phyloP scores from a whole-genome alignment of 1,140 invertebrate species.

The Apis dorsata region DNA sequence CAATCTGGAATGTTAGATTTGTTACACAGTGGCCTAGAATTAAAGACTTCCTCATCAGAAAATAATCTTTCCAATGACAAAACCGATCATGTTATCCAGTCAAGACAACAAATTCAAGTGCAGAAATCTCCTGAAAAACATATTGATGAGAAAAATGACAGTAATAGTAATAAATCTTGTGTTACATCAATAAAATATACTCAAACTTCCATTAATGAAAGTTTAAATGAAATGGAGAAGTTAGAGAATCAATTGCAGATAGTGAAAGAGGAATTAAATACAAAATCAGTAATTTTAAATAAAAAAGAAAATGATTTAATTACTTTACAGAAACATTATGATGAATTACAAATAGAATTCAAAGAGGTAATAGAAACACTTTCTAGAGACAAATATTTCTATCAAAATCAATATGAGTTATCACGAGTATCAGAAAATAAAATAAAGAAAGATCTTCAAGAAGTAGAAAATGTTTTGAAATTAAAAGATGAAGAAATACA shows the following conservation, averaged over 20 bases:
- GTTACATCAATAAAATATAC: constrained; percentile 2
- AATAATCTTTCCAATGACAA: not conserved
- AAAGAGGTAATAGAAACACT: constrained; percentile 81
- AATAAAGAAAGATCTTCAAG: constrained; percentile 81
- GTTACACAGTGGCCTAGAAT: constrained; percentile 18
- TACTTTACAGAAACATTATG: constrained; percentile 81
- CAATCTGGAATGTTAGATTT: constrained; percentile 32
- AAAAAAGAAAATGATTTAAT: constrained; percentile 81
- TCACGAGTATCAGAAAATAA: constrained; percentile 80
- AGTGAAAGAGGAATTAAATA: constrained; percentile 79
- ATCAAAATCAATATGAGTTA: constrained; percentile 81
- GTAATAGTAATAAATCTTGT: not conserved
- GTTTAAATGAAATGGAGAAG: constrained; percentile 64
- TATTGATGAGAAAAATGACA: not conserved
- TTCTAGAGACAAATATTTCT: constrained; percentile 82
- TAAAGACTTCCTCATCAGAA: constrained; percentile 37
- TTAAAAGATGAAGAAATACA: constrained; percentile 82
- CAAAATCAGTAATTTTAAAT: constrained; percentile 80
- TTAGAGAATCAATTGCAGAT: constrained; percentile 81
- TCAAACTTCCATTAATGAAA: constrained; percentile 42
- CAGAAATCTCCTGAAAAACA: not conserved
- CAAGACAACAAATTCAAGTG: not conserved
- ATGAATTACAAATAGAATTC: constrained; percentile 80
- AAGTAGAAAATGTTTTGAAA: constrained; percentile 81
- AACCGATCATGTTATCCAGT: not conserved